Base-by-base conservation (phyloP, 2,113 vertebrate genomes). In the Hemiscyllium ocellatum region DNA sequence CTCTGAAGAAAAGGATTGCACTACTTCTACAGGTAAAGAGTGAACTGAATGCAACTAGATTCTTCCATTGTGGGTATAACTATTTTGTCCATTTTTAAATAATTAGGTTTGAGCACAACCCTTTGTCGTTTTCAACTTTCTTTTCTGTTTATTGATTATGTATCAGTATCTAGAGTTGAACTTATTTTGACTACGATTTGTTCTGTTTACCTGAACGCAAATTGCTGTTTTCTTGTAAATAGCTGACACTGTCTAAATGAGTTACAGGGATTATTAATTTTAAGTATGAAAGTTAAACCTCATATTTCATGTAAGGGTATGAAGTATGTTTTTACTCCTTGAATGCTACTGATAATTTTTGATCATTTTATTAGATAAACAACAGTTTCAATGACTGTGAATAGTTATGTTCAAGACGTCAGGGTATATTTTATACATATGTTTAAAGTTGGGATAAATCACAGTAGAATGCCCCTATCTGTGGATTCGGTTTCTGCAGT, bases 11-110 rank as follows among this genome's bases (percentile, higher is more conserved):
- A 96, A 95, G 68, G 10, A 93, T 70, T 52, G 56, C 72, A 68
- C 96, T 66, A 19, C 96, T 95, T 68, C 65, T 56, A 29, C 93
- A 96, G 91, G 91, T 94, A 94, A 94, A 69, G n/a, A 42, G 37
- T 37, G n/a, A 94, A 47, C 7, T 24, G 66, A 94, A 94, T n/a
- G 65, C 56, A 90, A 20, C 1, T 4, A n/a, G n/a, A 93, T 42
- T 37, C n/a, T 66, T 66, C 89, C n/a, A 66, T 33, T 2, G 37
- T 66, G 66, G 56, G 29, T 15, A 37, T 20, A 37, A 20, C 47
- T 56, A 56, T 29, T 26, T 52, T 87, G 85, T 56, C 24, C 12
- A 61, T 61, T 90, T 90, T 56, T 33, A 5, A 90, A 65, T 65
- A 7, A 65, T 19, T 90, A 33, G 24, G 26, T 33, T 52, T 26